phyloP scores from a whole-genome alignment of 2,113 vertebrate species.

The Sinocyclocheilus grahami region DNA sequence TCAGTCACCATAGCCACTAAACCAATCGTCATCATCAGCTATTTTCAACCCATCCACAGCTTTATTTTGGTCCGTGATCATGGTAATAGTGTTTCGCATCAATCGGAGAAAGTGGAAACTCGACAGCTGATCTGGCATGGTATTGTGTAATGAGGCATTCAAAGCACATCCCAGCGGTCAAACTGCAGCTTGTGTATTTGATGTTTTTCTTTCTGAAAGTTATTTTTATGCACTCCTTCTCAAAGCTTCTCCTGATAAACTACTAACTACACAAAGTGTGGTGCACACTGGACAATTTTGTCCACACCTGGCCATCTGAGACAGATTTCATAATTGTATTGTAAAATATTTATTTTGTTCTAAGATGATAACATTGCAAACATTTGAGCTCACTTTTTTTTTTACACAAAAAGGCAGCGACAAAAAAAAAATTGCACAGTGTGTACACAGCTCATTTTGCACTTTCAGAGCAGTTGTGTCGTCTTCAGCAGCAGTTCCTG shows the following conservation, averaged over 20 bases:
- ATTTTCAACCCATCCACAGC: conserved; percentile 11
- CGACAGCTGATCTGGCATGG: conserved; percentile 50
- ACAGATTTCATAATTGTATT: neutral
- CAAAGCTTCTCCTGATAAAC: neutral
- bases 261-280: neutral
- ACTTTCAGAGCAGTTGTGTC: neutral
- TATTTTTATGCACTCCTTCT: neutral
- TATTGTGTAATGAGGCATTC: conserved; percentile 1
- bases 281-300: neutral
- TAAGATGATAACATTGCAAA: neutral
- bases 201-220: neutral
- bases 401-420: no score
- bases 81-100: conserved; percentile 28
- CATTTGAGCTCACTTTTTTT: no score
- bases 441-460: neutral
- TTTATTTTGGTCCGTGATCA: conserved; percentile 26
- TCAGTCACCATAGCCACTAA: neutral
- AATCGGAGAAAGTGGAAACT: neutral
- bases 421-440: neutral
- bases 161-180: neutral
- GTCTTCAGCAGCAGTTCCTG: neutral
- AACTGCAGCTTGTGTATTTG: neutral
- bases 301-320: neutral
- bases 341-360: neutral
- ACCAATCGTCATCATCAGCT: neutral